Base-by-base conservation (phyloP, 2,797 vertebrate species). In the Chrosomus eos region DNA sequence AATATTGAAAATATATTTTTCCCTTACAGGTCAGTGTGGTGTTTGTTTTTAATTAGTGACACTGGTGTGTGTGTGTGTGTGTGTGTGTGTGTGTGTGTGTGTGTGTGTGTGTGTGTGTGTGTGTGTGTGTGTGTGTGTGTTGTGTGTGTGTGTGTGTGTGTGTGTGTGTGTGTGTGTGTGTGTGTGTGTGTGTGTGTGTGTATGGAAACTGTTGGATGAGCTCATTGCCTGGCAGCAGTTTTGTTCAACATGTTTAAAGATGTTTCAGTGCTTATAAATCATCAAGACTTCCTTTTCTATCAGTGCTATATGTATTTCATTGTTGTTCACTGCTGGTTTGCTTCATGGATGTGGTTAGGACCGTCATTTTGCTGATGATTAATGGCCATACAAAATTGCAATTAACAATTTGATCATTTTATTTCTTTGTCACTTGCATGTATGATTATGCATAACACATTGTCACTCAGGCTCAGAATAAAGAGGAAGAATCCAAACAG, bases 101-200 rank as follows among this genome's bases (percentile, higher is more conserved):
- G 64, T 53, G 36, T 82, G 33, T 58, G 26, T 71, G 64, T 53
- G 36, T 82, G 33, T 58, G 26, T 71, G 64, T 53, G 36, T 82
- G 33, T 58, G 26, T 71, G 64, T 53, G 36, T 82, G 33, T 58
- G 26, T 71, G 64, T 53, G 36, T 82, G 33, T 58, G n/a, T n/a
- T n/a, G n/a, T n/a, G n/a, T n/a, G n/a, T n/a, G n/a, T n/a, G n/a
- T n/a, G n/a, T n/a, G n/a, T n/a, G n/a, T n/a, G n/a, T n/a, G n/a
- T n/a, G n/a, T n/a, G n/a, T n/a, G n/a, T n/a, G n/a, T n/a, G n/a
- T n/a, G n/a, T n/a, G n/a, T n/a, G n/a, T n/a, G n/a, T n/a, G n/a
- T n/a, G n/a, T n/a, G n/a, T n/a, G n/a, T n/a, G n/a, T n/a, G n/a
- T n/a, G 67, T 81, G 26, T 8, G n/a, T 53, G 36, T 82, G 33